A percentile compares a stretch with the other conserved stretches of the same genome.
Evolutionary conservation across 2,888 invertebrate species (phyloP).

Genomic region (Apodemia hepburni): DNA sequence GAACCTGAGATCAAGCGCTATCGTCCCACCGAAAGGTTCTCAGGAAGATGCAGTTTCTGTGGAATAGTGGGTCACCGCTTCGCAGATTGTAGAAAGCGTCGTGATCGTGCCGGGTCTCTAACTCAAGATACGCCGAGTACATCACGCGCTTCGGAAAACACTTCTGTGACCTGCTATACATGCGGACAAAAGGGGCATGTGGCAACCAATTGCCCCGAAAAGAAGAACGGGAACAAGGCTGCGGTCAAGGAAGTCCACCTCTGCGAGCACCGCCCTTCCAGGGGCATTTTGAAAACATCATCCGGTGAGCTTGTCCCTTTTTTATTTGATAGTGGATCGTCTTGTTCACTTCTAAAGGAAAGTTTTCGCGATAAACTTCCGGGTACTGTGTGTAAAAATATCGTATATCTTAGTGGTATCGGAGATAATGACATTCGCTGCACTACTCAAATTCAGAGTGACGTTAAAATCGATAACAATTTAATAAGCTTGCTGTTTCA

Average conservation of each 20-base stretch:
- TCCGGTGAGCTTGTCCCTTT: conserved; percentile 24
- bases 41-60: too few species aligned
- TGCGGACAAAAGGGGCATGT: conserved; percentile 20
- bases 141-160: not conserved
- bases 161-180: conserved; percentile 19
- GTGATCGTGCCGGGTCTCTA: not conserved
- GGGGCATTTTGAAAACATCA: conserved; percentile 19
- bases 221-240: too few species aligned
- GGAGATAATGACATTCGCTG: conserved; percentile 24
- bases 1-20: conserved; percentile 16
- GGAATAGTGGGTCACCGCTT: conserved; percentile 27
- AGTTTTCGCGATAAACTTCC: conserved; percentile 20
- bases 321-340: conserved; percentile 26
- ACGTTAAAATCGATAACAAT: not conserved
- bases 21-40: too few species aligned
- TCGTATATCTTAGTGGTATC: conserved; percentile 31
- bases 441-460: conserved; percentile 4
- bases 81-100: conserved; percentile 26
- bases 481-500: not conserved
- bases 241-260: too few species aligned
- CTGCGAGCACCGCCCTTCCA: conserved; percentile 12
- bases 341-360: conserved; percentile 21
- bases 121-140: not conserved
- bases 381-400: conserved; percentile 27
- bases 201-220: not conserved